Evolutionary conservation across 1,140 invertebrate genomes (phyloP).

Genomic region (Drosophila serrata): DNA sequence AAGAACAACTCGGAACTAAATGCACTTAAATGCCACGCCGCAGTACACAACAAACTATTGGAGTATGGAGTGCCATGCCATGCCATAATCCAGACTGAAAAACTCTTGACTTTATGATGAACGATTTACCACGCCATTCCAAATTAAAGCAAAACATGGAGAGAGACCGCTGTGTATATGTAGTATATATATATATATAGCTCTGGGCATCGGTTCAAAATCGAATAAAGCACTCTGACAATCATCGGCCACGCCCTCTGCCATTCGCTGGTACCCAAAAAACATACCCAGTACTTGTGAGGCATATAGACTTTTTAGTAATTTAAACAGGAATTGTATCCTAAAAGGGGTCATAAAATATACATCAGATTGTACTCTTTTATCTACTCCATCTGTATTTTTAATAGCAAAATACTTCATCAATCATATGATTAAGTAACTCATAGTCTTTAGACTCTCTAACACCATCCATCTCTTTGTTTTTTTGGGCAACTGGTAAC

Average conservation of each 20-base stretch:
- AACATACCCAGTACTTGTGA: neutral
- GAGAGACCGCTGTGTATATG: constrained; percentile 1
- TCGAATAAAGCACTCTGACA: constrained; percentile 63
- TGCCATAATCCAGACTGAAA: constrained; percentile 54
- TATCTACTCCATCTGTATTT: no score
- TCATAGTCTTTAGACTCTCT: neutral
- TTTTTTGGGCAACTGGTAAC: constrained; percentile 28
- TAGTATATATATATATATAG: neutral
- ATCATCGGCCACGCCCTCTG: constrained; percentile 55
- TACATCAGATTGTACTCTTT: no score
- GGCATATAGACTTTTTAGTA: neutral
- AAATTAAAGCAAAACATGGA: constrained; percentile 58
- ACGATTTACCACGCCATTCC: constrained; percentile 64
- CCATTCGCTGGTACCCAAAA: constrained; percentile 34
- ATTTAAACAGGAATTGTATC: neutral
- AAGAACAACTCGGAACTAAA: constrained; percentile 19
- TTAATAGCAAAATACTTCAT: neutral
- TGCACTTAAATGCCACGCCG: constrained; percentile 34
- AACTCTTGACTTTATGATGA: constrained; percentile 67
- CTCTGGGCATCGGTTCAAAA: constrained; percentile 21
- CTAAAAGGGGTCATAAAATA: no score
- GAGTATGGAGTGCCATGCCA: neutral
- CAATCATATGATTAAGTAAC: neutral
- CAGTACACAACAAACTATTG: neutral
- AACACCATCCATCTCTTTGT: neutral